Evolutionary conservation across 2,113 vertebrate species (phyloP).

Genomic region (Tachycineta bicolor): DNA sequence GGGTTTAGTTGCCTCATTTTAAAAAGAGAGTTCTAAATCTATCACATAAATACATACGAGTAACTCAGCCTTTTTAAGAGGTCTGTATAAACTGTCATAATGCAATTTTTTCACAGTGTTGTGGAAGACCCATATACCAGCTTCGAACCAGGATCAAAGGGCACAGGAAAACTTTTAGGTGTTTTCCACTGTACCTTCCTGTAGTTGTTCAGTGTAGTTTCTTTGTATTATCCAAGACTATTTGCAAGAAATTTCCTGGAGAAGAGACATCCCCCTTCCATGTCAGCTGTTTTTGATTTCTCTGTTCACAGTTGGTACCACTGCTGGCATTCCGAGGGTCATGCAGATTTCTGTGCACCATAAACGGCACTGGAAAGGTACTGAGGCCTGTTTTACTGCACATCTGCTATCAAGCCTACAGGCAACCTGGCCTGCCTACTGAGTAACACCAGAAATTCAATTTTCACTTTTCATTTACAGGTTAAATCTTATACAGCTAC

Average conservation of each 20-base stretch:
- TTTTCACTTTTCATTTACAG: slow-evolving; percentile 5
- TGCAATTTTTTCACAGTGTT: not conserved
- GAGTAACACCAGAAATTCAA: slow-evolving; percentile 6
- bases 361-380: not conserved
- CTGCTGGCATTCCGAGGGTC: not conserved
- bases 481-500: not conserved
- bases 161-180: not conserved
- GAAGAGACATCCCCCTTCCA: not conserved
- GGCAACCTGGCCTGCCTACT: not conserved
- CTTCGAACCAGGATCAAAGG: not conserved
- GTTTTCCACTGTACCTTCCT: not conserved
- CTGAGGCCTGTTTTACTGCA: not conserved
- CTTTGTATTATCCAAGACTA: not conserved
- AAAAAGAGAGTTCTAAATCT: not conserved
- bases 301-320: not conserved
- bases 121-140: not conserved
- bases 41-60: not conserved
- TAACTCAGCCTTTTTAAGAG: not conserved
- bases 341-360: not conserved
- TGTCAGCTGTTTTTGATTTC: not conserved
- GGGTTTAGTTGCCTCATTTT: not conserved
- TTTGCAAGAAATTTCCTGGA: not conserved
- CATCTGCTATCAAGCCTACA: not conserved
- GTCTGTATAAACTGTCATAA: not conserved
- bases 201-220: not conserved